Percentiles rank a stretch among this genome's conserved stretches.
phyloP scores from a whole-genome alignment of 2,888 invertebrate genomes.

The Caenorhabditis sinica region DNA sequence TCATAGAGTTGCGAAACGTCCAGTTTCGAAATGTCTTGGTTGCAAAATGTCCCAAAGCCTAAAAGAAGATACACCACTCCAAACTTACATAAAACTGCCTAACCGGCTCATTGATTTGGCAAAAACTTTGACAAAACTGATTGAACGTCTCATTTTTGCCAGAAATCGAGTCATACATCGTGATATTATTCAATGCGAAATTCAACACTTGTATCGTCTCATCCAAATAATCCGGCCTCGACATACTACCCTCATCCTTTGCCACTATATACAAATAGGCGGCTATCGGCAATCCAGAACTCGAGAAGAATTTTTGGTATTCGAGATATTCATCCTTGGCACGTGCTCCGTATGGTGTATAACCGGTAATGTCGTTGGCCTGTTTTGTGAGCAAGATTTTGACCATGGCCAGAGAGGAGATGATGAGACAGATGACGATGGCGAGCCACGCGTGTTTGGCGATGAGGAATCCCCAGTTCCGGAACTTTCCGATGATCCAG shows the following conservation, averaged over 20 bases:
- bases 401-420: conserved; percentile 75
- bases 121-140: conserved; percentile 77
- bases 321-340: conserved; percentile 74
- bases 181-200: conserved; percentile 74
- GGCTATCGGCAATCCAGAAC: conserved; percentile 70
- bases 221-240: conserved; percentile 77
- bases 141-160: conserved; percentile 72
- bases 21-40: too few species aligned
- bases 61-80: too few species aligned
- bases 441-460: conserved; percentile 81
- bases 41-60: too few species aligned
- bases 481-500: conserved; percentile 81
- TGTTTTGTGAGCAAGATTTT: conserved; percentile 78
- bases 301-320: conserved; percentile 69
- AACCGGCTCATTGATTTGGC: conserved; percentile 78
- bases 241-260: conserved; percentile 82
- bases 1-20: too few species aligned
- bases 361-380: conserved; percentile 75
- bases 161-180: conserved; percentile 66
- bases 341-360: conserved; percentile 79
- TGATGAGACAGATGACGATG: conserved; percentile 77
- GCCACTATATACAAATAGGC: conserved; percentile 81
- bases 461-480: conserved; percentile 81
- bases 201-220: conserved; percentile 80
- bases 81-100: conserved; percentile 78